Conservation (phyloP, 1,140 invertebrate genomes). For the Plodia interpunctella region DNA sequence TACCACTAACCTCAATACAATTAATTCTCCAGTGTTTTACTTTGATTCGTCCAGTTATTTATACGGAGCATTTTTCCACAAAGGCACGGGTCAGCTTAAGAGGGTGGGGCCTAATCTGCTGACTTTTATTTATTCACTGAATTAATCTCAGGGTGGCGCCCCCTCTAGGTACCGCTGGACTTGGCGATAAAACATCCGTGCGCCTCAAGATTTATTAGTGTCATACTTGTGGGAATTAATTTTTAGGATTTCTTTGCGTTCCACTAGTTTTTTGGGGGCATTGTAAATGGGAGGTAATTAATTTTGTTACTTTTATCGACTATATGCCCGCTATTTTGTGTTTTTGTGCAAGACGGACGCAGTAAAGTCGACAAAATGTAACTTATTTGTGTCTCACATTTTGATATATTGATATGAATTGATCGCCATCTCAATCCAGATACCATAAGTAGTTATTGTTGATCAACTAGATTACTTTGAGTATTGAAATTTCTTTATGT, state of each 20-base stretch:
- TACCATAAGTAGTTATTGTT: too few relatives aligned
- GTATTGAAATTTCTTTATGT: too few relatives aligned
- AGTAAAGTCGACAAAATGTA: too few relatives aligned
- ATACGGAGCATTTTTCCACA: constrained; percentile 70
- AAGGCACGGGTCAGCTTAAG: constrained; percentile 73
- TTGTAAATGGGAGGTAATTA: not conserved
- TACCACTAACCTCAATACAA: constrained; percentile 2
- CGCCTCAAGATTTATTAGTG: constrained; percentile 27
- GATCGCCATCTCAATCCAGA: too few relatives aligned
- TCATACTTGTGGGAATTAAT: constrained; percentile 7
- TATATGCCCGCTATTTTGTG: too few relatives aligned
- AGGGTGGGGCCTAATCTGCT: constrained; percentile 75
- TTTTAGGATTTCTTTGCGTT: constrained; percentile 2
- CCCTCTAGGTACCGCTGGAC: constrained; percentile 37
- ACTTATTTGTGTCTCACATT: too few relatives aligned
- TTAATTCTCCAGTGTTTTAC: constrained; percentile 11
- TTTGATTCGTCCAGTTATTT: constrained; percentile 60
- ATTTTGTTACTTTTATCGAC: too few relatives aligned
- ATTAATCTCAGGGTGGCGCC: constrained; percentile 63
- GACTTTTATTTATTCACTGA: constrained; percentile 77
- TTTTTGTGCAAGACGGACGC: too few relatives aligned
- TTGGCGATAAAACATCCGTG: constrained; percentile 39
- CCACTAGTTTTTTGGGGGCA: not conserved
- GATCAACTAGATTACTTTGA: too few relatives aligned
- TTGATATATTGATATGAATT: too few relatives aligned